Percentiles rank a stretch among this genome's conserved stretches.
phyloP scores from a whole-genome alignment of 2,113 vertebrate species.

The Sigmodon hispidus region DNA sequence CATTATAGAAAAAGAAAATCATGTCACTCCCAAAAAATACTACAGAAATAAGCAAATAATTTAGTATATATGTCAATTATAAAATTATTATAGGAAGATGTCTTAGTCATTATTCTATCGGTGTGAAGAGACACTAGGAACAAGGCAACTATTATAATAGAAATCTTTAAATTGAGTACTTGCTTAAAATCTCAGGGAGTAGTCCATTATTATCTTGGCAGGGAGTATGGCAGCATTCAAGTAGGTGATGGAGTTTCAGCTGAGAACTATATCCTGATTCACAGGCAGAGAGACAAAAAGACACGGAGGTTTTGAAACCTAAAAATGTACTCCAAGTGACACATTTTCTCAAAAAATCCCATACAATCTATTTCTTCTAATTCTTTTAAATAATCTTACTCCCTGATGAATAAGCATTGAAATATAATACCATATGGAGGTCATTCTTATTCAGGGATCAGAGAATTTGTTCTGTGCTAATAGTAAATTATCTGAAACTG shows the following conservation, averaged over 20 bases:
- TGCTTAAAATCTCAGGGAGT: neutral
- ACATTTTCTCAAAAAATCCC: neutral
- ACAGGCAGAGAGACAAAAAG: neutral
- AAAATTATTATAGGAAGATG: neutral
- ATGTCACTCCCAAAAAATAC: neutral
- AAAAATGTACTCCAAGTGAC: neutral
- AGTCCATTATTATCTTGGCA: no score
- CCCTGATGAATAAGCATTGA: neutral
- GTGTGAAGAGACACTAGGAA: no score
- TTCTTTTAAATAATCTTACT: neutral
- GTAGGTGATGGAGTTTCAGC: no score
- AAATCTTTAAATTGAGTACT: neutral
- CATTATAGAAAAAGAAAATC: neutral
- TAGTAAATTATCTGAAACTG: neutral
- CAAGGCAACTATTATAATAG: neutral
- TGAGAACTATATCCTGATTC: neutral
- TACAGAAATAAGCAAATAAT: neutral
- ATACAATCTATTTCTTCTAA: accelerated
- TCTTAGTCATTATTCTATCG: neutral
- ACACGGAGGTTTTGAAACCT: neutral
- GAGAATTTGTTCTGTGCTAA: neutral
- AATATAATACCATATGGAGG: neutral
- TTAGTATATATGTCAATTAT: neutral
- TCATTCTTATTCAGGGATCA: neutral
- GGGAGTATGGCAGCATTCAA: neutral